Conservation (phyloP, 2,888 invertebrate genomes). For the Hypsopygia costalis region DNA sequence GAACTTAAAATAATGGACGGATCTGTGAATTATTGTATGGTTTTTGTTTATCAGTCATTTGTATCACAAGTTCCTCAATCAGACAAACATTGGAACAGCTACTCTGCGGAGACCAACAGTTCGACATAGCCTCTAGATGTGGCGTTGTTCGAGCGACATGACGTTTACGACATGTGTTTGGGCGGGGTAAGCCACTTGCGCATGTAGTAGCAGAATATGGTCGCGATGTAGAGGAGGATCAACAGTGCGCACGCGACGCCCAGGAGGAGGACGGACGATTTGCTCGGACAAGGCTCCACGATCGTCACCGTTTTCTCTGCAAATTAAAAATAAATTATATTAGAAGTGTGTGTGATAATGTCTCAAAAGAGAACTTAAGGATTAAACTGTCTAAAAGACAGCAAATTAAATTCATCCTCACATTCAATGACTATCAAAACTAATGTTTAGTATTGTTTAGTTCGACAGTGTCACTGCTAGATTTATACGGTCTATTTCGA, state of each 20-base stretch:
- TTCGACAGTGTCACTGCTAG: too few species aligned
- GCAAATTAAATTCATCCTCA: too few species aligned
- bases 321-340: constrained; percentile 33
- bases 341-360: background rate
- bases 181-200: constrained; percentile 94
- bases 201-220: constrained; percentile 95
- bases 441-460: too few species aligned
- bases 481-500: too few species aligned
- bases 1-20: constrained; percentile 43
- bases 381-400: too few species aligned
- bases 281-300: constrained; percentile 94
- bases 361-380: too few species aligned
- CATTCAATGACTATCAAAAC: too few species aligned
- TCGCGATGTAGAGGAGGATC: constrained; percentile 93
- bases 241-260: constrained; percentile 95
- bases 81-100: constrained; percentile 29
- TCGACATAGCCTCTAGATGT: constrained; percentile 19
- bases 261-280: constrained; percentile 93
- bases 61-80: constrained; percentile 64
- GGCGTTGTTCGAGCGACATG: constrained; percentile 13
- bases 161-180: constrained; percentile 84
- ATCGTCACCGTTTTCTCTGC: constrained; percentile 94
- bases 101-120: constrained; percentile 21
- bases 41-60: constrained; percentile 59
- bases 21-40: constrained; percentile 31